Percentiles rank a stretch among this genome's conserved stretches.
phyloP scores from a whole-genome alignment of 2,888 invertebrate genomes.

The Hirtodrosophila duncani region DNA sequence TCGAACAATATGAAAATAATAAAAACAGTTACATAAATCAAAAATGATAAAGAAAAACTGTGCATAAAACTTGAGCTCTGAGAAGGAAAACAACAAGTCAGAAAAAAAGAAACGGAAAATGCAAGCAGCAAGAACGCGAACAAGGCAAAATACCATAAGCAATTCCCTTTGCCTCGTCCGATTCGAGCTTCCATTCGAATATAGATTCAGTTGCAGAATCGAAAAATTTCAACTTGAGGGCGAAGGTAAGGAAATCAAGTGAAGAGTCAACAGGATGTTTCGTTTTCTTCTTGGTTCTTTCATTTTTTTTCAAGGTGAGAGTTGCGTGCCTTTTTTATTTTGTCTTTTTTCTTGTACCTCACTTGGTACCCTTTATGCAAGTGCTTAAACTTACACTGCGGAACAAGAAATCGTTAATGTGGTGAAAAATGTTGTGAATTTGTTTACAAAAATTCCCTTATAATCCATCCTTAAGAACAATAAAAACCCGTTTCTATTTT shows the following conservation, averaged over 20 bases:
- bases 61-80: constrained; percentile 56
- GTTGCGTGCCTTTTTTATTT: no score
- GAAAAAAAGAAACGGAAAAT: constrained; percentile 45
- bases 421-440: no score
- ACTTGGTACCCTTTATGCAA: no score
- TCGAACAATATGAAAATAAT: constrained; percentile 67
- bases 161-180: not conserved
- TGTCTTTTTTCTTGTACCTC: not conserved
- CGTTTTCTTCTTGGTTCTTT: not conserved
- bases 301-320: not conserved
- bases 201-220: no score
- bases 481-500: no score
- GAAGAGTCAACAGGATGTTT: constrained; percentile 58
- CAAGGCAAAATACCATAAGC: not conserved
- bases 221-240: no score
- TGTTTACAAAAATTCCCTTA: no score
- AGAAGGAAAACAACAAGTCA: not conserved
- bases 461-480: no score
- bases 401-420: no score
- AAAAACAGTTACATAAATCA: constrained; percentile 72
- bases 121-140: constrained; percentile 22
- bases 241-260: constrained; percentile 52
- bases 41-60: constrained; percentile 61
- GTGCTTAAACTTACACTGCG: no score
- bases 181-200: no score